These are phyloP conservation scores for Nothocercus nigrocapillus DNA, from an alignment of 2,113 vertebrate species.

Conservation along the genomic window DNA sequence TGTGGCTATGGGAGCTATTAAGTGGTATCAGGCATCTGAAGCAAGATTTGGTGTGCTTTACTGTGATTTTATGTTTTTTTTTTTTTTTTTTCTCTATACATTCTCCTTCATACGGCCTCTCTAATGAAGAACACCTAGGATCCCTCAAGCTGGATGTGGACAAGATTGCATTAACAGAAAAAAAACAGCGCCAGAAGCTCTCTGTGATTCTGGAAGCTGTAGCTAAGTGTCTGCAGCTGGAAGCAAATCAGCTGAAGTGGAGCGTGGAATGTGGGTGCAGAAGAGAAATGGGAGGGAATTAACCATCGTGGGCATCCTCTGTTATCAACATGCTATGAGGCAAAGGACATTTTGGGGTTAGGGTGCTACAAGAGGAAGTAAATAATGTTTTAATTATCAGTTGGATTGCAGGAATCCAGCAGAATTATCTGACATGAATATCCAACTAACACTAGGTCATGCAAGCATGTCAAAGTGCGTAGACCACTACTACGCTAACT, in stretches of 20 bases:
- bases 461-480: background rate
- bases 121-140: conserved; percentile 78
- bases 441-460: background rate
- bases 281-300: background rate
- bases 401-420: background rate
- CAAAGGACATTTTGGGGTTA: background rate
- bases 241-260: conserved; percentile 82
- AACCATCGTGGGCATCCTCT: background rate
- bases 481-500: background rate
- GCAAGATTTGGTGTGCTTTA: background rate
- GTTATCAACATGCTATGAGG: background rate
- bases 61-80: background rate
- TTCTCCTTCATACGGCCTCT: background rate
- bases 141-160: conserved; percentile 81
- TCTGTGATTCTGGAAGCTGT: conserved; percentile 79
- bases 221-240: conserved; percentile 76
- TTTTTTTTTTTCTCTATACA: background rate
- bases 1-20: background rate
- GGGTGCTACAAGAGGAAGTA: background rate
- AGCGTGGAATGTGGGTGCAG: conserved; percentile 84
- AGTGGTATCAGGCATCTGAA: background rate
- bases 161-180: conserved; percentile 82
- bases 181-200: conserved; percentile 87
- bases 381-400: background rate
- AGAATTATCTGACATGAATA: background rate